Percentiles rank a stretch among this genome's conserved stretches.
phyloP scores from a whole-genome alignment of 1,140 invertebrate genomes.

The Telenomus remus region DNA sequence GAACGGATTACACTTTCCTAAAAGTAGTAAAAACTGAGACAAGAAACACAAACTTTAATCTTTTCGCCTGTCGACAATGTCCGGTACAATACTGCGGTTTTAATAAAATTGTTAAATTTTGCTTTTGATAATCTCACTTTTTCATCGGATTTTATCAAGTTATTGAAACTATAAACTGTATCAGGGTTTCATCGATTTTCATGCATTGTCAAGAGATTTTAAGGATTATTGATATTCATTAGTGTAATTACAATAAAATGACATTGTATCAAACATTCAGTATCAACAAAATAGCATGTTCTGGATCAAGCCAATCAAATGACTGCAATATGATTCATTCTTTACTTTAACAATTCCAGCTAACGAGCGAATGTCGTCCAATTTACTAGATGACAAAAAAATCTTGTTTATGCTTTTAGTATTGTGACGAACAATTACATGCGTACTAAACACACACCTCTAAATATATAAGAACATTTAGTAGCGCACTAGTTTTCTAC shows the following conservation, averaged over 20 bases:
- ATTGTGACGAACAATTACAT: slow-evolving; percentile 1
- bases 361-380: slow-evolving; percentile 29
- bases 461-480: too few species aligned
- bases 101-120: slow-evolving; percentile 53
- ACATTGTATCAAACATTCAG: slow-evolving; percentile 23
- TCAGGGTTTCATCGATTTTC: too few species aligned
- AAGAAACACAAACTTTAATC: slow-evolving; percentile 70
- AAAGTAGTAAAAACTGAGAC: slow-evolving; percentile 69
- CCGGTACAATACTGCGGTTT: slow-evolving; percentile 50
- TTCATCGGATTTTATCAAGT: too few species aligned
- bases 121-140: too few species aligned
- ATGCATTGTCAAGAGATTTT: not conserved
- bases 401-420: slow-evolving; percentile 8
- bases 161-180: too few species aligned
- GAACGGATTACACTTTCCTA: slow-evolving; percentile 73
- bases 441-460: not conserved
- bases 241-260: slow-evolving; percentile 16
- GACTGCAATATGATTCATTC: slow-evolving; percentile 25
- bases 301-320: slow-evolving; percentile 21
- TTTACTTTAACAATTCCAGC: slow-evolving; percentile 18
- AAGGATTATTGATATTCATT: not conserved
- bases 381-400: slow-evolving; percentile 7
- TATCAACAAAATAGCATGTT: slow-evolving; percentile 21
- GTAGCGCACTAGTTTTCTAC: too few species aligned
- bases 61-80: slow-evolving; percentile 63